These are phyloP conservation scores for Leucozona laternaria DNA, from an alignment of 2,888 invertebrate species.

Conservation along the genomic window DNA sequence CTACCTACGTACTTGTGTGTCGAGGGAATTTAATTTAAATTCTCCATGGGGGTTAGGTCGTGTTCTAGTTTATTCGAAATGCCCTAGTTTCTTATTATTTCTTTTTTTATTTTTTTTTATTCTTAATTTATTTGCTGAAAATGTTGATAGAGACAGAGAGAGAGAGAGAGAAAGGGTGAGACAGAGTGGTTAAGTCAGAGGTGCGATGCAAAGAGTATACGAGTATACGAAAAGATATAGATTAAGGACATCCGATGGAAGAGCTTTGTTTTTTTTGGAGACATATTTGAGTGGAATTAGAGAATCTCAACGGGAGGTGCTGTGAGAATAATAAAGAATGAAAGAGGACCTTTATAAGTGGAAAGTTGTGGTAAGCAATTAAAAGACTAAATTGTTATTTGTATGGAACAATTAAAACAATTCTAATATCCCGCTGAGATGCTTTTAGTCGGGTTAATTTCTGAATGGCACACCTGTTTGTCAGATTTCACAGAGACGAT, in stretches of 20 bases:
- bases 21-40: slow-evolving; percentile 71
- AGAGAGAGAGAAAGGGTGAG: background rate
- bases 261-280: slow-evolving; percentile 4
- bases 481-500: background rate
- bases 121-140: slow-evolving; percentile 22
- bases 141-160: background rate
- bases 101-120: background rate
- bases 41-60: slow-evolving; percentile 68
- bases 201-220: slow-evolving; percentile 35
- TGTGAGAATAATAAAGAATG: slow-evolving; percentile 13
- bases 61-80: slow-evolving; percentile 64
- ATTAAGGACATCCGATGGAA: slow-evolving; percentile 49
- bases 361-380: slow-evolving; percentile 37
- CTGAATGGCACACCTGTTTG: slow-evolving; percentile 1
- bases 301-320: slow-evolving; percentile 23
- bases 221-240: slow-evolving; percentile 16
- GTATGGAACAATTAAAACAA: slow-evolving; percentile 22
- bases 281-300: slow-evolving; percentile 40
- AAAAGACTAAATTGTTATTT: slow-evolving; percentile 33
- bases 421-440: slow-evolving; percentile 22
- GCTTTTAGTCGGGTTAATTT: slow-evolving; percentile 15
- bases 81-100: slow-evolving; percentile 52
- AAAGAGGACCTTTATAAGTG: slow-evolving; percentile 21
- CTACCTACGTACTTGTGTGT: slow-evolving; percentile 21
- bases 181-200: slow-evolving; percentile 30